These are phyloP conservation scores for Patiria miniata DNA, from an alignment of 35 echinoderm and acorn worm genomes.

Conservation along the genomic window DNA sequence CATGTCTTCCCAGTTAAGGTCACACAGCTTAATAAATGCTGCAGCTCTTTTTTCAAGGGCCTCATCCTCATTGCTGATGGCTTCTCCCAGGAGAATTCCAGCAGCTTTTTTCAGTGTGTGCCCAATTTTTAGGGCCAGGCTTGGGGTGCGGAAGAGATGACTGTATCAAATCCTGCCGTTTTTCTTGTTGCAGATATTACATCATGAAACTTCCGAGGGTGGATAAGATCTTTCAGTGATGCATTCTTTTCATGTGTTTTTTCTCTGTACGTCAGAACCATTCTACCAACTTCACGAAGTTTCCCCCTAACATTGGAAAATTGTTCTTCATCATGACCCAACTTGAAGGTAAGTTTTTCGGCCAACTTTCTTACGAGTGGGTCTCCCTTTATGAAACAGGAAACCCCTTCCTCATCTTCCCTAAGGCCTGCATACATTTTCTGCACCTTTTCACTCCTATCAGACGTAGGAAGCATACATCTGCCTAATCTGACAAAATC, in stretches of 20 bases:
- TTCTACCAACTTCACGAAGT: slow-evolving; percentile 57
- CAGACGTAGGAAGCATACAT: slow-evolving; percentile 11
- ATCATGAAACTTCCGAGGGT: slow-evolving; percentile 45
- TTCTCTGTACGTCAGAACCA: slow-evolving; percentile 55
- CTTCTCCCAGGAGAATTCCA: slow-evolving; percentile 46
- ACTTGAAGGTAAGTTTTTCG: slow-evolving; percentile 62
- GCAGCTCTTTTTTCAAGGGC: slow-evolving; percentile 37
- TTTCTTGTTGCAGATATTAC: slow-evolving; percentile 57
- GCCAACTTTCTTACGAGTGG: slow-evolving; percentile 33
- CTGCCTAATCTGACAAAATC: slow-evolving; percentile 21
- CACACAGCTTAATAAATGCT: slow-evolving; percentile 54
- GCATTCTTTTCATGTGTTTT: too few species aligned
- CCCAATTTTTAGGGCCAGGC: slow-evolving; percentile 72
- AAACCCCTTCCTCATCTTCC: slow-evolving; percentile 57
- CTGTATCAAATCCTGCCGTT: slow-evolving; percentile 67
- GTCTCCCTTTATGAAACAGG: slow-evolving; percentile 60
- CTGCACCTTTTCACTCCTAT: slow-evolving; percentile 30
- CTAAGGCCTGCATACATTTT: slow-evolving; percentile 51
- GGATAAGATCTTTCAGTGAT: slow-evolving; percentile 50
- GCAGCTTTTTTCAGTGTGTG: slow-evolving; percentile 73
- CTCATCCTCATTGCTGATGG: slow-evolving; percentile 44
- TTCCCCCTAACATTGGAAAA: slow-evolving; percentile 62
- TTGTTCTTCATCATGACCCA: slow-evolving; percentile 66
- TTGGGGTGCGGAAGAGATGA: slow-evolving; percentile 66
- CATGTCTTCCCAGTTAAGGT: slow-evolving; percentile 49